These are phyloP conservation scores for Sapayoa aenigma DNA, from an alignment of 2,113 vertebrate species.

Conservation along the genomic window DNA sequence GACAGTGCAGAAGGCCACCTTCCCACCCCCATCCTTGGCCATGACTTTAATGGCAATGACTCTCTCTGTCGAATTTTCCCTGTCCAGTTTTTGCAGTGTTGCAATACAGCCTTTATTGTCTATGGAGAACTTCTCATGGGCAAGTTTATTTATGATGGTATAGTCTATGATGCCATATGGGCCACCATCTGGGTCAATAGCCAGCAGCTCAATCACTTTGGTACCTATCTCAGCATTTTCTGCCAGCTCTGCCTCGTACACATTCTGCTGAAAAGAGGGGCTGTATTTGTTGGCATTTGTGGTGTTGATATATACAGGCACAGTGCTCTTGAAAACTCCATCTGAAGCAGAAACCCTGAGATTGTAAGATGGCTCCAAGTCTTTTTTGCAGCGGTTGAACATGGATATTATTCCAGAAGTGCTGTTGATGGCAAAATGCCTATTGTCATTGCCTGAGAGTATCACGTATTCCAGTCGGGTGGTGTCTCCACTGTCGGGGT, in stretches of 20 bases:
- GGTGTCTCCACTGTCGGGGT: conserved; percentile 81
- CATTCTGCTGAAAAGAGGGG: conserved; percentile 85
- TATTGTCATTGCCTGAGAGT: conserved; percentile 89
- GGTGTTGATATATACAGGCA: conserved; percentile 92
- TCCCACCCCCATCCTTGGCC: conserved; percentile 93
- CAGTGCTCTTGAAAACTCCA: conserved; percentile 89
- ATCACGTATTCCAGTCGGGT: conserved; percentile 88
- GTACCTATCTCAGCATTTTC: conserved; percentile 93
- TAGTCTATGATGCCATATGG: conserved; percentile 91
- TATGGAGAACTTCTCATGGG: conserved; percentile 90
- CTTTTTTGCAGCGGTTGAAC: conserved; percentile 89
- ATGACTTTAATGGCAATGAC: conserved; percentile 95
- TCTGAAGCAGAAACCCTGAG: conserved; percentile 92
- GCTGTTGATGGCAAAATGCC: conserved; percentile 91
- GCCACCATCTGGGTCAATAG: conserved; percentile 90
- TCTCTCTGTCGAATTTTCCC: conserved; percentile 91
- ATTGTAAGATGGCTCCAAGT: conserved; percentile 84
- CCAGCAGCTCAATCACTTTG: conserved; percentile 89
- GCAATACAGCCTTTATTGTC: conserved; percentile 82
- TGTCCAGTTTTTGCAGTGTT: conserved; percentile 87
- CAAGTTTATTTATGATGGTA: conserved; percentile 95
- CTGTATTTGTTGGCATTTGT: conserved; percentile 89
- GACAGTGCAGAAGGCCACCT: conserved; percentile 92
- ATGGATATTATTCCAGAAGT: conserved; percentile 94
- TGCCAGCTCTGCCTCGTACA: conserved; percentile 92